Evolutionary conservation across 2,797 vertebrate genomes (phyloP).

Genomic region (Leucoraja ocellata): DNA sequence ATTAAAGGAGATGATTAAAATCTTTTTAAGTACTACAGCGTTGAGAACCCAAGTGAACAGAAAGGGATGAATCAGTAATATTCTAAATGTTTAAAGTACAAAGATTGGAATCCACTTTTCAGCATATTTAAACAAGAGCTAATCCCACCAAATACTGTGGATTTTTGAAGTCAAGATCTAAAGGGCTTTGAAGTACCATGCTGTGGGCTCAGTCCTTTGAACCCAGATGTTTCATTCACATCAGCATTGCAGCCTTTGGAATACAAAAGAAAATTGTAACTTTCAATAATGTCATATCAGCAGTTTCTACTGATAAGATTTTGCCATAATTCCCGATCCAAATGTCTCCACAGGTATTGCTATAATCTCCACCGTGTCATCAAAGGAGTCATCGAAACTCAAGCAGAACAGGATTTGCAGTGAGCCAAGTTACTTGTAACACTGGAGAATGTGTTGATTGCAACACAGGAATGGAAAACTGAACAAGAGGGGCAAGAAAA

Average conservation of each 20-base stretch:
- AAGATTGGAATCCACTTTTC: conserved; percentile 1
- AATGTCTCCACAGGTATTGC: background rate
- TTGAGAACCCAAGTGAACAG: background rate
- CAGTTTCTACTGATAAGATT: background rate
- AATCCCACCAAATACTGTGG: conserved; percentile 2
- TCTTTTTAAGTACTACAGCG: background rate
- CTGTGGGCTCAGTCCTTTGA: background rate
- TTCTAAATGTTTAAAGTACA: background rate
- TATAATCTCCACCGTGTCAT: background rate
- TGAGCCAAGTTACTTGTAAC: background rate
- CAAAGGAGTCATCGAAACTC: background rate
- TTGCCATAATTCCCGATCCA: background rate
- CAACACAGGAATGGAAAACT: no score
- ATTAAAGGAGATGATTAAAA: background rate
- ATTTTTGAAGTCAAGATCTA: background rate
- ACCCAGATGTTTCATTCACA: background rate
- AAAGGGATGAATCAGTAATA: conserved; percentile 12
- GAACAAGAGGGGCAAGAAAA: no score
- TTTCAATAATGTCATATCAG: background rate
- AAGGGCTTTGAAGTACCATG: background rate
- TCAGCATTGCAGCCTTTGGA: background rate
- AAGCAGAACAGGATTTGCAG: background rate
- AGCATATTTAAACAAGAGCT: background rate
- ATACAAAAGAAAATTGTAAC: background rate
- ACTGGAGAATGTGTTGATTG: background rate